These are phyloP conservation scores for Noctua pronuba DNA, from an alignment of 2,888 invertebrate species.

Conservation along the genomic window DNA sequence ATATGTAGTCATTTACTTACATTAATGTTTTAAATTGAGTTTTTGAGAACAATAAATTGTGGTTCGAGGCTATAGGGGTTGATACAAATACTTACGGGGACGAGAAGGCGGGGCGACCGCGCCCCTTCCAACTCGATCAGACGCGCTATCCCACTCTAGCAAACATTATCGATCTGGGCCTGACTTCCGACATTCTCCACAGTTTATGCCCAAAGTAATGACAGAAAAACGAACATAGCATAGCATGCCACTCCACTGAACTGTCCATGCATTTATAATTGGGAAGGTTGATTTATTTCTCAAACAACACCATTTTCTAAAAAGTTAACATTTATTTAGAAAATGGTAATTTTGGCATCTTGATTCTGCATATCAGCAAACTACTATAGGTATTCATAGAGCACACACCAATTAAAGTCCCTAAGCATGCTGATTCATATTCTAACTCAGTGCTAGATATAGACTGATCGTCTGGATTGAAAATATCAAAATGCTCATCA, in stretches of 20 bases:
- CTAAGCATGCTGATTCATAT: neutral
- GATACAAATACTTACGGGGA: slow-evolving; percentile 53
- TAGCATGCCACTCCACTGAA: neutral
- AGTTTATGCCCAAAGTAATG: slow-evolving; percentile 22
- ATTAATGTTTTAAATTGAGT: slow-evolving; percentile 66
- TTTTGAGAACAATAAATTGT: slow-evolving; percentile 65
- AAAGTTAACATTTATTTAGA: neutral
- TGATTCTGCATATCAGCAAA: neutral
- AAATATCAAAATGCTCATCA: neutral
- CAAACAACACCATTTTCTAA: neutral
- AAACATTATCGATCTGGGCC: slow-evolving; percentile 80
- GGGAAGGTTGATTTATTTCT: neutral
- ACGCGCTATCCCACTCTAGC: slow-evolving; percentile 76
- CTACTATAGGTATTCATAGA: neutral
- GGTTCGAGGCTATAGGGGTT: slow-evolving; percentile 62
- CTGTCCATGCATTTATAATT: neutral
- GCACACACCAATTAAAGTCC: neutral
- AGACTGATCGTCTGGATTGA: neutral
- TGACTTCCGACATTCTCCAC: slow-evolving; percentile 72
- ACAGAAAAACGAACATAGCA: slow-evolving; percentile 6
- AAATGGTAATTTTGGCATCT: neutral
- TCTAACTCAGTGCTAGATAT: neutral
- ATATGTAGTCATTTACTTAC: slow-evolving; percentile 22
- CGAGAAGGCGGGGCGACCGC: slow-evolving; percentile 73
- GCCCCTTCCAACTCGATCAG: slow-evolving; percentile 71